These are phyloP conservation scores for Apotomis capreana DNA, from an alignment of 2,888 invertebrate genomes.

Conservation along the genomic window DNA sequence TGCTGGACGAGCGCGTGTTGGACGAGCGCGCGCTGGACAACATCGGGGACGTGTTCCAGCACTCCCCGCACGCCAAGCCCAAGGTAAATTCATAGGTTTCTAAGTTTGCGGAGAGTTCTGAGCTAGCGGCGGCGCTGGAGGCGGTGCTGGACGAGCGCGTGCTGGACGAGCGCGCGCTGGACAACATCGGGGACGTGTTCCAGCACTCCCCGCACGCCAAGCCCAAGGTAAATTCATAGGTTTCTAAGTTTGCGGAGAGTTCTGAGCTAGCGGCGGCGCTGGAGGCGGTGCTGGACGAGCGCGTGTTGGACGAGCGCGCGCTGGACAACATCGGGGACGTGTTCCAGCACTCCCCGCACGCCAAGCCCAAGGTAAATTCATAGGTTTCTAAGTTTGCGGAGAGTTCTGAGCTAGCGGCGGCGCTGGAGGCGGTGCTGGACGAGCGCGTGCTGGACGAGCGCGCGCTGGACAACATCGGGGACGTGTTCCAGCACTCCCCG, in stretches of 20 bases:
- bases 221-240: slow-evolving; percentile 50
- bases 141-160: slow-evolving; percentile 85
- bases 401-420: slow-evolving; percentile 91
- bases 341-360: slow-evolving; percentile 54
- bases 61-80: slow-evolving; percentile 52
- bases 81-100: slow-evolving; percentile 48
- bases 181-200: slow-evolving; percentile 77
- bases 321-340: slow-evolving; percentile 79
- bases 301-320: slow-evolving; percentile 74
- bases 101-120: slow-evolving; percentile 90
- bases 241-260: slow-evolving; percentile 86
- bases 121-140: slow-evolving; percentile 89
- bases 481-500: slow-evolving; percentile 60
- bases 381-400: slow-evolving; percentile 82
- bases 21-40: slow-evolving; percentile 78
- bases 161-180: slow-evolving; percentile 76
- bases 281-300: slow-evolving; percentile 86
- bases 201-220: slow-evolving; percentile 53
- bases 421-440: slow-evolving; percentile 87
- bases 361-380: slow-evolving; percentile 53
- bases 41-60: slow-evolving; percentile 74
- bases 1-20: slow-evolving; percentile 83
- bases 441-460: slow-evolving; percentile 80
- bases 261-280: slow-evolving; percentile 91
- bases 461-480: slow-evolving; percentile 78